These are phyloP conservation scores for Chlorops oryzae DNA, from an alignment of 1,140 invertebrate genomes.

Conservation along the genomic window DNA sequence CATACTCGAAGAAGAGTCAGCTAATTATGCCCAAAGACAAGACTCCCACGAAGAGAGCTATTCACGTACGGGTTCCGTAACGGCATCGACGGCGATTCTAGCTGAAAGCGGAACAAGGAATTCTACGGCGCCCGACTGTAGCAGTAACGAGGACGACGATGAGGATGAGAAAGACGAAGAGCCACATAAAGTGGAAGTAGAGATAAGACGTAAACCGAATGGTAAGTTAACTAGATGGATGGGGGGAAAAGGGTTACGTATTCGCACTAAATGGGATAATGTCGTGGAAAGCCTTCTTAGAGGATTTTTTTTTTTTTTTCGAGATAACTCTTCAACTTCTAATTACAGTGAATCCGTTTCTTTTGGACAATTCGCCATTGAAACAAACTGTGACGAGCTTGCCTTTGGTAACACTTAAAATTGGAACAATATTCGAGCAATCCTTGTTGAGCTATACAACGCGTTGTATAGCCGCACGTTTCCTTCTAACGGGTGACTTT, in stretches of 20 bases:
- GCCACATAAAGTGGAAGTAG: constrained; percentile 13
- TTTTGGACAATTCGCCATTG: constrained; percentile 27
- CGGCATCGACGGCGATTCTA: constrained; percentile 36
- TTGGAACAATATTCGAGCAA: constrained; percentile 43
- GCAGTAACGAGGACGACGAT: constrained; percentile 7
- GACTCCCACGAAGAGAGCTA: constrained; percentile 21
- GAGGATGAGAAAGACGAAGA: constrained; percentile 13
- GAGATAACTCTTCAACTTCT: too few species aligned
- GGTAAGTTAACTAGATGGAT: constrained; percentile 20
- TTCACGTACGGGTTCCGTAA: constrained; percentile 30
- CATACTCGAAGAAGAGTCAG: neutral
- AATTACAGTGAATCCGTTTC: constrained; percentile 38
- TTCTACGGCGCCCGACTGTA: neutral
- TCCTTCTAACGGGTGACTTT: constrained; percentile 63
- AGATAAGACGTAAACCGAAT: constrained; percentile 28
- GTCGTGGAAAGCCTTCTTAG: neutral
- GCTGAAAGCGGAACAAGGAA: constrained; percentile 12
- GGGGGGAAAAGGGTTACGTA: too few species aligned
- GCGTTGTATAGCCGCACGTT: constrained; percentile 48
- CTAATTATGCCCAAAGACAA: neutral
- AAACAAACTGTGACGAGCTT: constrained; percentile 25
- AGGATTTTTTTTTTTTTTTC: neutral
- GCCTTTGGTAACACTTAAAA: constrained; percentile 31
- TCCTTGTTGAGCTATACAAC: constrained; percentile 35
- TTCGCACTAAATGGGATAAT: too few species aligned